Conservation (phyloP, 2,113 vertebrate genomes). For the Petromus typicus region DNA sequence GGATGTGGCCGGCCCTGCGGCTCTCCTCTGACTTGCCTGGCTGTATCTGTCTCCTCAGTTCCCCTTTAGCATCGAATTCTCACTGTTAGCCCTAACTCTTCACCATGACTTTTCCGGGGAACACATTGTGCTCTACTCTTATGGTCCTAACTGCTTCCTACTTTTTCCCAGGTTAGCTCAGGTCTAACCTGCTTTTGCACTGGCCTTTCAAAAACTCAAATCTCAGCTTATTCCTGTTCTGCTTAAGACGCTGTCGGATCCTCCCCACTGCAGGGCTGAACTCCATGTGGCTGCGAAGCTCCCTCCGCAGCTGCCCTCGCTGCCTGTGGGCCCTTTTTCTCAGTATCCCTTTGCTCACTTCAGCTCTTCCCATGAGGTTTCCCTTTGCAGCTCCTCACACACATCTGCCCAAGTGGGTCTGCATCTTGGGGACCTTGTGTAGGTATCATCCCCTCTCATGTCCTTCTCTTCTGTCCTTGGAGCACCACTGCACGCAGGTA, state of each 20-base stretch:
- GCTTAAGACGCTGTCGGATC: neutral
- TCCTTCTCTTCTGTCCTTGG: neutral
- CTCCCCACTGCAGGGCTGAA: neutral
- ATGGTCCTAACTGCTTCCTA: neutral
- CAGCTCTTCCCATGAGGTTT: neutral
- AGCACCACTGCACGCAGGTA: accelerated
- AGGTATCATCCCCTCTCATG: neutral
- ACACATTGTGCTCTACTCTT: neutral
- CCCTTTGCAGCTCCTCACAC: neutral
- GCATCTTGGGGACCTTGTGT: neutral
- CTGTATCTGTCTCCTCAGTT: neutral
- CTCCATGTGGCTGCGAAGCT: neutral
- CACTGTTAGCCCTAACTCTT: neutral
- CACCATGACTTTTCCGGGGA: neutral
- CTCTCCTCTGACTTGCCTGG: neutral
- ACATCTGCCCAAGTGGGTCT: neutral
- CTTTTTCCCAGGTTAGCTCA: neutral
- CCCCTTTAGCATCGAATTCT: neutral
- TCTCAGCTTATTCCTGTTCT: neutral
- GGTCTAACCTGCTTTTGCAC: neutral
- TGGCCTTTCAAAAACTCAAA: neutral
- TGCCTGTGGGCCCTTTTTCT: neutral
- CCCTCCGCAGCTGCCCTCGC: neutral
- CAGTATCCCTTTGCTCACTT: neutral
- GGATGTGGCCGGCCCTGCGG: neutral